A percentile compares a stretch with the other conserved stretches of the same genome.
phyloP scores from a whole-genome alignment of 1,140 invertebrate genomes.

The Zeugodacus cucurbitae region DNA sequence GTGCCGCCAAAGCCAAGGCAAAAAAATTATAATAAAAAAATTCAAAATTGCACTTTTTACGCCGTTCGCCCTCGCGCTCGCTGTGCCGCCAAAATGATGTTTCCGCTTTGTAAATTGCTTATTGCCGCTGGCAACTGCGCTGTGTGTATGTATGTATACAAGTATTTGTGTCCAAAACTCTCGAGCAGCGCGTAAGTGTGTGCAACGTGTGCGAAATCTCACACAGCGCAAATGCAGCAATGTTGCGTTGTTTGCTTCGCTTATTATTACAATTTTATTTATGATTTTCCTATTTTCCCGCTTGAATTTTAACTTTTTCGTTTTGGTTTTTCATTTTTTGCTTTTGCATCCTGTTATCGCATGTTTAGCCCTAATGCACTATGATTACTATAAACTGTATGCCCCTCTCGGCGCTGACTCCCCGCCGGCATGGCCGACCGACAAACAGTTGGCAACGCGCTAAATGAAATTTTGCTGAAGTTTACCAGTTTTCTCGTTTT shows the following conservation, averaged over 20 bases:
- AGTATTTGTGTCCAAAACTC: background rate
- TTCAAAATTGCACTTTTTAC: background rate
- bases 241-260: background rate
- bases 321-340: background rate
- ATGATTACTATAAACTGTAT: background rate
- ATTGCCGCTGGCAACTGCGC: background rate
- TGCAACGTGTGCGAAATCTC: background rate
- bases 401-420: background rate
- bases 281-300: background rate
- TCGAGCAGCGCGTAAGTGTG: background rate
- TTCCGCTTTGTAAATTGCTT: conserved; percentile 25
- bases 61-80: background rate
- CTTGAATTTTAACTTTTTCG: background rate
- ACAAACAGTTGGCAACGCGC: background rate
- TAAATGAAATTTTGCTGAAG: background rate
- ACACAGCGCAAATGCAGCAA: background rate
- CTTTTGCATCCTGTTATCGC: background rate
- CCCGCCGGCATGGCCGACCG: too few species aligned
- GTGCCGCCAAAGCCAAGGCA: background rate
- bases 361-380: conserved; percentile 3
- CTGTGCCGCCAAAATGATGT: background rate
- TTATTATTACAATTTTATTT: background rate
- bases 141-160: background rate
- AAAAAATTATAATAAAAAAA: background rate
- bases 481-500: conserved; percentile 30